Percentiles rank a stretch among this genome's conserved stretches.
Conservation (phyloP, 2,888 invertebrate species). For the Sabatieria punctata region DNA sequence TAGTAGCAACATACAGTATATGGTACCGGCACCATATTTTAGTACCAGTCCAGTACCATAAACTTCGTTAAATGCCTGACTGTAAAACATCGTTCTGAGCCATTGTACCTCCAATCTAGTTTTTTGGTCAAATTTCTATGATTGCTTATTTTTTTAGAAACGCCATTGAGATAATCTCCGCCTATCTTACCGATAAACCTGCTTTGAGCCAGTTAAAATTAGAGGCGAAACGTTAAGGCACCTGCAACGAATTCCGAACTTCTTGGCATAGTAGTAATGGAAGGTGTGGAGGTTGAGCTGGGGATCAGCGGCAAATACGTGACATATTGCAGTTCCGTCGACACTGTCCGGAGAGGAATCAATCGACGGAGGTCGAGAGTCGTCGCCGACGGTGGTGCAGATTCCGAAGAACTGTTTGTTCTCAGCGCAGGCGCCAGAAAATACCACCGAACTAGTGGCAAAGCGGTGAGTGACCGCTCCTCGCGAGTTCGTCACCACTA, state of each 20-base stretch:
- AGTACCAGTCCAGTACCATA: no score
- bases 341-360: background rate
- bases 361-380: background rate
- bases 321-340: conserved; percentile 42
- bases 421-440: conserved; percentile 72
- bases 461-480: conserved; percentile 68
- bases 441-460: conserved; percentile 64
- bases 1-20: no score
- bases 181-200: no score
- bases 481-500: conserved; percentile 50
- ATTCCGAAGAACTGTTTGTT: conserved; percentile 80
- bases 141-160: no score
- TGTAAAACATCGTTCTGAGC: no score
- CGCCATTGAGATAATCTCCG: no score
- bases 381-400: conserved; percentile 44
- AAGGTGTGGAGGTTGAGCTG: conserved; percentile 61
- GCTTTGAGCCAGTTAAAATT: no score
- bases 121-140: no score
- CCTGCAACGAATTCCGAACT: conserved; percentile 69
- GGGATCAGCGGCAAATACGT: conserved; percentile 81
- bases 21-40: no score
- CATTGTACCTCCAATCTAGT: no score
- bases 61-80: no score
- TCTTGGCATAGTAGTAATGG: conserved; percentile 59
- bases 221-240: no score